Evolutionary conservation across 2,888 invertebrate species (phyloP).

Genomic region (Diogma glabrata): DNA sequence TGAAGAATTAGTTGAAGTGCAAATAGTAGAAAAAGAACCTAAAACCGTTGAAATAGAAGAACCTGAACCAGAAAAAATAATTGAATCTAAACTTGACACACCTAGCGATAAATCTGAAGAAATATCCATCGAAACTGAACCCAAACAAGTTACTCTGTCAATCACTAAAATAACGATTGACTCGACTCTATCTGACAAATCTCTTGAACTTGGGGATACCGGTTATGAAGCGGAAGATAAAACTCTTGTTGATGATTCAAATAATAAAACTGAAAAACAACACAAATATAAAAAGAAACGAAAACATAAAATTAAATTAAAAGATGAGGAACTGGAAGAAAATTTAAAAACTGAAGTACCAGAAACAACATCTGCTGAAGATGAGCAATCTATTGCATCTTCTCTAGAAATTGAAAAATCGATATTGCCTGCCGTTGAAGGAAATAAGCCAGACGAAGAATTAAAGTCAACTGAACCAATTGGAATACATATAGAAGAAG

Average conservation of each 20-base stretch:
- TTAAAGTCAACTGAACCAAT: too few relatives aligned
- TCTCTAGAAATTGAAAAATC: slow-evolving; percentile 22
- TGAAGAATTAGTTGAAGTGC: too few relatives aligned
- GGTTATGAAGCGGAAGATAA: slow-evolving; percentile 63
- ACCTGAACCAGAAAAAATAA: too few relatives aligned
- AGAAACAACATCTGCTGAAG: slow-evolving; percentile 31
- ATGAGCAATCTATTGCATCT: slow-evolving; percentile 23
- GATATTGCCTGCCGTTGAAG: neutral
- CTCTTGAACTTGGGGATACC: too few relatives aligned
- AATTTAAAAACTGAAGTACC: slow-evolving; percentile 40
- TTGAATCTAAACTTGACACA: too few relatives aligned
- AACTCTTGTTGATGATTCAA: slow-evolving; percentile 37
- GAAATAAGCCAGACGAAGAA: neutral
- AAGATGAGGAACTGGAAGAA: slow-evolving; percentile 33
- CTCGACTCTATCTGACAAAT: too few relatives aligned
- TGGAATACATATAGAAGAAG: slow-evolving; percentile 23
- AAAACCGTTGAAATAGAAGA: too few relatives aligned
- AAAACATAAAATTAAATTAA: slow-evolving; percentile 40
- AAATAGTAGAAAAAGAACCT: too few relatives aligned
- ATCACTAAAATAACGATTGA: too few relatives aligned
- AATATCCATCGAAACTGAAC: too few relatives aligned
- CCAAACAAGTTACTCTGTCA: too few relatives aligned
- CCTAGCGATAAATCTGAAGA: too few relatives aligned
- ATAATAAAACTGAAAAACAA: slow-evolving; percentile 28
- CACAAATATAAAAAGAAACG: slow-evolving; percentile 41